A percentile compares a stretch with the other conserved stretches of the same genome.
Conservation (phyloP, 2,113 vertebrate species). For the Ranitomeya imitator region DNA sequence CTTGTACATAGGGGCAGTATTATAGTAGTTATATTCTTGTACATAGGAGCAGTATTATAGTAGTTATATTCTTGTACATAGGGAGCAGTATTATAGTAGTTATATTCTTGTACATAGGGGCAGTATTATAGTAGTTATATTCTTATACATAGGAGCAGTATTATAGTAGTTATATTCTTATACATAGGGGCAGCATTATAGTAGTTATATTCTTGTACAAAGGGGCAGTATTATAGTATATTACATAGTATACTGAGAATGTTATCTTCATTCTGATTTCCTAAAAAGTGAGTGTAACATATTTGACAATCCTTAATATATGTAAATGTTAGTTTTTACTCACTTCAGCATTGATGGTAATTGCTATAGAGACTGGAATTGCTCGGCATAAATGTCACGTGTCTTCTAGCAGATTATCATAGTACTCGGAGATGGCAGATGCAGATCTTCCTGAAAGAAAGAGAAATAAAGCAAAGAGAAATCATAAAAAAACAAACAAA, state of each 20-base stretch:
- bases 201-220: neutral
- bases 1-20: no score
- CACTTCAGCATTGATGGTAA: neutral
- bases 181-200: neutral
- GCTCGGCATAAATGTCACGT: constrained; percentile 10
- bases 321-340: neutral
- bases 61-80: no score
- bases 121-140: no score
- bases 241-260: neutral
- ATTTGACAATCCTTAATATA: neutral
- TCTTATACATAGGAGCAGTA: no score
- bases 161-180: no score
- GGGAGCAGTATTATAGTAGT: no score
- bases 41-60: no score
- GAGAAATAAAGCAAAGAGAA: constrained; percentile 16
- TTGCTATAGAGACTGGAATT: neutral
- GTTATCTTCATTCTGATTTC: neutral
- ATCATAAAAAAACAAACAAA: constrained; percentile 37
- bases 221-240: neutral
- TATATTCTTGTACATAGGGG: no score
- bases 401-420: neutral
- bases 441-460: constrained; percentile 41
- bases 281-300: neutral
- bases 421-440: constrained; percentile 23
- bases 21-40: no score